These are phyloP conservation scores for Cygnus buccinator DNA, from an alignment of 2,113 vertebrate species.

Conservation along the genomic window DNA sequence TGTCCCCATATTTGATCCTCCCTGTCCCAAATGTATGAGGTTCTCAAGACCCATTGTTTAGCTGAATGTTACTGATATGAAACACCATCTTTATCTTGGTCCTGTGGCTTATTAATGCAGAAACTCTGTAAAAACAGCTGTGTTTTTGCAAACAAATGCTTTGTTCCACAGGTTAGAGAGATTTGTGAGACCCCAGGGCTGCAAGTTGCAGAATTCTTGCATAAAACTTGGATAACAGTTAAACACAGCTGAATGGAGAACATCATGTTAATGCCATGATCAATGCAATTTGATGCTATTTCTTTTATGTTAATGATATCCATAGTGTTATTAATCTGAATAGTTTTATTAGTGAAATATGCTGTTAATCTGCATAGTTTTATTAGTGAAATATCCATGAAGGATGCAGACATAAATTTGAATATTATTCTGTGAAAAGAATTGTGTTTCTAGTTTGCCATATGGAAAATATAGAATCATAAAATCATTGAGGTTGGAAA, in stretches of 20 bases:
- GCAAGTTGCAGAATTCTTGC: background rate
- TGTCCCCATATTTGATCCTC: background rate
- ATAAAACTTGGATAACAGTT: background rate
- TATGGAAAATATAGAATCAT: background rate
- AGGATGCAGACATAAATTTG: slow-evolving; percentile 23
- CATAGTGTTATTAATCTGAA: background rate
- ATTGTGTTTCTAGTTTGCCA: background rate
- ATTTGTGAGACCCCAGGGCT: background rate
- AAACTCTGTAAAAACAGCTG: background rate
- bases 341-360: slow-evolving; percentile 17
- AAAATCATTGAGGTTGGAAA: too few species aligned
- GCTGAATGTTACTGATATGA: background rate
- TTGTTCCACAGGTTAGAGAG: background rate
- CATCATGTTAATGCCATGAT: background rate
- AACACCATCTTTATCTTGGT: background rate
- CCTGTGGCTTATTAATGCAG: background rate
- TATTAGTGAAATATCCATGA: slow-evolving; percentile 24
- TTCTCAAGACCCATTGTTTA: background rate
- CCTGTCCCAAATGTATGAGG: background rate
- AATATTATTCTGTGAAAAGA: slow-evolving; percentile 18
- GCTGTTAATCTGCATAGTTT: background rate
- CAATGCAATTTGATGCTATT: background rate
- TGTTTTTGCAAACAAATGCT: background rate
- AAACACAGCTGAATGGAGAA: background rate
- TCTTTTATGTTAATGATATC: background rate